Evolutionary conservation across 2,113 vertebrate species (phyloP), one percentile per base, ranked within the genome.

Genomic region (Pelobates fuscus): DNA sequence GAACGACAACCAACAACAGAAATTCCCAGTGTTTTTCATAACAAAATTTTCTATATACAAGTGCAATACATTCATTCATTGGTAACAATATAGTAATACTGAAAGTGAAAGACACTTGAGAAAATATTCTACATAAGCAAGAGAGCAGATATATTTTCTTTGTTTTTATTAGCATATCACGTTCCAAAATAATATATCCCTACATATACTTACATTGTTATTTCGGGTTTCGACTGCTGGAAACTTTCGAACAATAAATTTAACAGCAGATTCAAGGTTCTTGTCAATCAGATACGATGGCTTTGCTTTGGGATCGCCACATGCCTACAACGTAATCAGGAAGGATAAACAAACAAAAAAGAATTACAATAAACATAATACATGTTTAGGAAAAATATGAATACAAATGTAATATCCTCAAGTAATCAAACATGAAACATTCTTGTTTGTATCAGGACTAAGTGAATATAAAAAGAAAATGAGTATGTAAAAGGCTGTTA

Each of bases 191-290:
- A n/a, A n/a, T n/a, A n/a, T n/a, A n/a, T n/a, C n/a, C n/a, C n/a
- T n/a, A n/a, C n/a, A n/a, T n/a, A n/a, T 37, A 37, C 96, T 96
- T 92, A 99, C 97, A 41, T 98, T 99, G 86, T 98, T 99, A 85
- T 99, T 99, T 57, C 96, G 93, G 0, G 97, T 99, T 87, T 99
- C 97, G 80, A 99, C 95, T 29, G 95, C 95, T 29, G 97, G 96
- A 64, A 99, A 99, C 84, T 99, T 98, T 83, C 96, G 93, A 84
- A 98, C 95, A 80, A 98, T 99, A 85, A 98, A 99, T 89, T 99
- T 99, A 84, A 99, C 96, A 8, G 96, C 97, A 52, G 96, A 97
- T 86, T 99, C 97, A 86, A 99, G 84, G 85, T 98, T 98, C 92
- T 98, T 99, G 86, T 99, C 96, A 25, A 98, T 95, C 78, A 99